Percentiles rank a stretch among this genome's conserved stretches.
Evolutionary conservation across 2,888 invertebrate species (phyloP).

Genomic region (Drosophila longiperda): DNA sequence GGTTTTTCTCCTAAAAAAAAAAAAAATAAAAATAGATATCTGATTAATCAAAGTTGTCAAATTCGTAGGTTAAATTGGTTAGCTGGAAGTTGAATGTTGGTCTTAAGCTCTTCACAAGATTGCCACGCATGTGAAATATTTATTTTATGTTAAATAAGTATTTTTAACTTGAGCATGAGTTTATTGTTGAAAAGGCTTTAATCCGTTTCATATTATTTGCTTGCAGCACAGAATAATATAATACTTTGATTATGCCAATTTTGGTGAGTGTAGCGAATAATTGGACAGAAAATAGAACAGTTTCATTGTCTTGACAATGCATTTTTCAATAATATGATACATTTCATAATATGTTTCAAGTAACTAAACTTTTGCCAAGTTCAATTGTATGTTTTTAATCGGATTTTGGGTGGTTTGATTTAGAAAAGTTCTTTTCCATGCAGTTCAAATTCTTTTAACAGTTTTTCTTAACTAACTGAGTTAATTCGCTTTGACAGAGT

Average conservation of each 20-base stretch:
- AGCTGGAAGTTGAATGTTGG: neutral
- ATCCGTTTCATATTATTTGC: neutral
- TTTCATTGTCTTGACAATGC: too few relatives aligned
- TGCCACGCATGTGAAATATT: neutral
- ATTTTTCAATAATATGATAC: neutral
- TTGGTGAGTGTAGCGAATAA: neutral
- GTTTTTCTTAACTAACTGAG: neutral
- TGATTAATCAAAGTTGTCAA: neutral
- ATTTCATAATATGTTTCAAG: neutral
- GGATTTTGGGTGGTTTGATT: neutral
- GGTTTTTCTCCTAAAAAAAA: neutral
- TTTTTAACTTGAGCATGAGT: neutral
- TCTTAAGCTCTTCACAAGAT: neutral
- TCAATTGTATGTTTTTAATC: neutral
- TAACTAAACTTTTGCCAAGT: neutral
- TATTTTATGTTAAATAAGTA: neutral
- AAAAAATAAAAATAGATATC: neutral
- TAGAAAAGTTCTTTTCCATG: too few relatives aligned
- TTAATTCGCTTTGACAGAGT: conserved; percentile 10
- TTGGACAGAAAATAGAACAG: neutral
- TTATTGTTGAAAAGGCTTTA: neutral
- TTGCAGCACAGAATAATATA: neutral
- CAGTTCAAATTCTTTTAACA: neutral
- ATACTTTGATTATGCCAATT: neutral
- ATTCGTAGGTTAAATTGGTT: neutral